Evolutionary conservation across 2,113 vertebrate genomes (phyloP).

Genomic region (Mustela lutreola): DNA sequence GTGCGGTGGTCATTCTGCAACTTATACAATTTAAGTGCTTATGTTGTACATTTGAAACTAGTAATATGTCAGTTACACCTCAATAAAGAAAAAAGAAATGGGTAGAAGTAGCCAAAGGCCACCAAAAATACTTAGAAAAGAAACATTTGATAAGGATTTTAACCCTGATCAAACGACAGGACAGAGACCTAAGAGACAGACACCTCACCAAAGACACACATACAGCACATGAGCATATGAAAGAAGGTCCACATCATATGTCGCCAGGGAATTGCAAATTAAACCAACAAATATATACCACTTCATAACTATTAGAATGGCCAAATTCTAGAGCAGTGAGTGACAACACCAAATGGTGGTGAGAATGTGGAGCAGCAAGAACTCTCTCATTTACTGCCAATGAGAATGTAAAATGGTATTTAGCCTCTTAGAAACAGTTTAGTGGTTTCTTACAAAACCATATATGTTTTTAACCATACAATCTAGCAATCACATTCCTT

Average conservation of each 20-base stretch:
- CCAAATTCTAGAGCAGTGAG: not conserved
- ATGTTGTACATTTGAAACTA: not conserved
- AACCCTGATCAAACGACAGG: not conserved
- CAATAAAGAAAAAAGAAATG: not conserved
- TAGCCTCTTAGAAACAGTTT: not conserved
- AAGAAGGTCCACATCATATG: not conserved
- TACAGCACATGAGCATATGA: not conserved
- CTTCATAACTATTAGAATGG: not conserved
- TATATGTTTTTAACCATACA: not conserved
- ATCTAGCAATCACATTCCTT: not conserved
- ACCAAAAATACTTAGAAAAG: not conserved
- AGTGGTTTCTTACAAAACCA: not conserved
- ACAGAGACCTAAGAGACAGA: not conserved
- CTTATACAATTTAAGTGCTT: not conserved
- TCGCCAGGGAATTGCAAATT: not conserved
- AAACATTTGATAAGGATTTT: not conserved
- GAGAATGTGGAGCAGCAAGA: not conserved
- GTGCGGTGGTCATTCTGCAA: not conserved
- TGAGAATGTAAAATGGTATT: not conserved
- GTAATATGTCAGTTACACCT: not conserved
- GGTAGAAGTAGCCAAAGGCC: not conserved
- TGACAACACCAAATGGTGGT: not conserved
- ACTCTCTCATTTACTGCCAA: not conserved
- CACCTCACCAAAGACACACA: not conserved
- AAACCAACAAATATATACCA: not conserved